A percentile compares a stretch with the other conserved stretches of the same genome.
Evolutionary conservation across 2,113 vertebrate species (phyloP).

Genomic region (Hippolais icterina): DNA sequence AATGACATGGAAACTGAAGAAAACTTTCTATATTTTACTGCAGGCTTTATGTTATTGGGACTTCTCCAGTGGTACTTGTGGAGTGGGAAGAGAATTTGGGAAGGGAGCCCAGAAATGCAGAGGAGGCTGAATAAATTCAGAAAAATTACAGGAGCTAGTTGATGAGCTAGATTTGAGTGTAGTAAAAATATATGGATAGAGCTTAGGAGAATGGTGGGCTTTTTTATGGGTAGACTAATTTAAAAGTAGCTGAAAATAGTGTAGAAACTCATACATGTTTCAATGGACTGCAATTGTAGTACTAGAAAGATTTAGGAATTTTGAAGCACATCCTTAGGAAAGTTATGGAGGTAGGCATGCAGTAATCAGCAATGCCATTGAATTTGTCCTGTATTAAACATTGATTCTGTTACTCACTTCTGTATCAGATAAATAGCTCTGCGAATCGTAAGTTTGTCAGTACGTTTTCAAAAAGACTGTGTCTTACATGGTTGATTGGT

Average conservation of each 20-base stretch:
- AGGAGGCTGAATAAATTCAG: constrained; percentile 24
- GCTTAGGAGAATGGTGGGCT: background rate
- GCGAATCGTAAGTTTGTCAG: background rate
- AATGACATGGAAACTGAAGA: background rate
- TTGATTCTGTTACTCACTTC: background rate
- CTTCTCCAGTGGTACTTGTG: constrained; percentile 2
- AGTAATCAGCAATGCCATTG: background rate
- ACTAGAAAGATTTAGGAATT: background rate
- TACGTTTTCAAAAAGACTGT: background rate
- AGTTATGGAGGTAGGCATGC: background rate
- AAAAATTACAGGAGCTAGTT: constrained; percentile 14
- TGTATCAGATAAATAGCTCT: background rate
- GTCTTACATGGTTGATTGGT: background rate
- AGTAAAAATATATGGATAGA: constrained; percentile 19
- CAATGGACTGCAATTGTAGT: background rate
- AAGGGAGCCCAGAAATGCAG: constrained; percentile 35
- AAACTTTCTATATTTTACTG: constrained; percentile 21
- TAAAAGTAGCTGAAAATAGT: constrained; percentile 15
- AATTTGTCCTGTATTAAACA: background rate
- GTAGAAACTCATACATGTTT: background rate
- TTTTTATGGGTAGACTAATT: constrained; percentile 1
- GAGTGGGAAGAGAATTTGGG: constrained; percentile 26
- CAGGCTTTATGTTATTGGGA: constrained; percentile 19
- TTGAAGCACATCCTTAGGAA: background rate
- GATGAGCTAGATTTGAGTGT: background rate